phyloP scores from a whole-genome alignment of 2,888 invertebrate genomes.

The Linyphia triangularis region DNA sequence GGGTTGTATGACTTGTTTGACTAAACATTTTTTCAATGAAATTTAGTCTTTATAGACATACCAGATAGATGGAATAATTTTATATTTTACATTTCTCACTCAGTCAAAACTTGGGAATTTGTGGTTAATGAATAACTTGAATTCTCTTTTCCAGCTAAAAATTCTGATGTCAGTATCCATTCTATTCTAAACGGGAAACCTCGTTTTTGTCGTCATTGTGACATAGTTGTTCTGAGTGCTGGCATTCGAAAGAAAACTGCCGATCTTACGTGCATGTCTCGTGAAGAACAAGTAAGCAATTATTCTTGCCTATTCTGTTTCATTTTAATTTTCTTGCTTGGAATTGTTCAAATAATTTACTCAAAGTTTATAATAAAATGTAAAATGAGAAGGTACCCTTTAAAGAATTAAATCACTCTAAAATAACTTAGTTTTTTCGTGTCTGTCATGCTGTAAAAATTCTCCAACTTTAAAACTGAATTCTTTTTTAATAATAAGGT shows the following conservation, averaged over 20 bases:
- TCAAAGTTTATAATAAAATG: too few species aligned
- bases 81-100: not conserved
- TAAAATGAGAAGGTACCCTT: too few species aligned
- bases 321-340: too few species aligned
- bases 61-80: not conserved
- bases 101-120: not conserved
- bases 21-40: not conserved
- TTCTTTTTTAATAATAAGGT: too few species aligned
- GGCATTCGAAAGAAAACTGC: conserved; percentile 89
- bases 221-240: conserved; percentile 91
- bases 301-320: too few species aligned
- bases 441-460: too few species aligned
- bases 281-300: conserved; percentile 67
- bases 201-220: conserved; percentile 95
- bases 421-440: too few species aligned
- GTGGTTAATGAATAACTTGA: not conserved
- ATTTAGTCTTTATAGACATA: not conserved
- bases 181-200: conserved; percentile 93
- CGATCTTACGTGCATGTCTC: conserved; percentile 83
- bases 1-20: too few species aligned
- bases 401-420: too few species aligned
- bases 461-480: too few species aligned
- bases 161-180: conserved; percentile 88
- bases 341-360: too few species aligned
- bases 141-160: conserved; percentile 78